Evolutionary conservation across 2,113 vertebrate species (phyloP), one percentile per base, ranked within the genome.

Genomic region (Fregetta grallaria): DNA sequence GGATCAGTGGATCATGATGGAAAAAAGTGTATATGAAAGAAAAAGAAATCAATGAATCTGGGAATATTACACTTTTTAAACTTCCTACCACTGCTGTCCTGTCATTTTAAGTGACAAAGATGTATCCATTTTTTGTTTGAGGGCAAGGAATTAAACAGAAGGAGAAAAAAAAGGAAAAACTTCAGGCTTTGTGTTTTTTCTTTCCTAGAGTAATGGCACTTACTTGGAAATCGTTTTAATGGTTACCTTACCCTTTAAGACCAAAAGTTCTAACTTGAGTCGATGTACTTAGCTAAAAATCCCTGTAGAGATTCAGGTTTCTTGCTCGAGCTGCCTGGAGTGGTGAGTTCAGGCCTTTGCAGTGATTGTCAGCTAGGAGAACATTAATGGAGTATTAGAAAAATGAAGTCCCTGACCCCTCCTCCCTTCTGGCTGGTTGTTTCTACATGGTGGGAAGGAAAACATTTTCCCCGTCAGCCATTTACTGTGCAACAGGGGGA

Each of bases 361-460:
- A 85, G 94, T 94, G 95, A 97, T 88, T 97, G 95, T 97, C 97
- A 97, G 85, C 86, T 90, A 73, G 86, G 86, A 97, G 92, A 97
- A 96, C 96, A 97, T 98, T 97, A 97, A 97, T 95, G 97, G 94
- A 96, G 94, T 96, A 97, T 96, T 96, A 97, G 92, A 97, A 97
- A 97, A 97, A 96, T 94, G 96, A 96, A 96, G 97, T 96, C 90
- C 76, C 76, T 4, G 22, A 95, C 95, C 93, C 94, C 97, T 97
- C 92, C 94, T 96, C 94, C 91, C 70, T 97, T 96, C 94, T 97
- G 92, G 91, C 95, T 96, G 96, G 96, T 97, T 97, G 95, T 97
- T 98, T 97, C 97, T 97, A 90, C 95, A 96, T 96, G 97, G 97
- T 97, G 97, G 96, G 97, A 98, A 98, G 96, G 96, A 97, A 98